Base-by-base conservation (phyloP, 2,113 vertebrate genomes). In the Riparia riparia region DNA sequence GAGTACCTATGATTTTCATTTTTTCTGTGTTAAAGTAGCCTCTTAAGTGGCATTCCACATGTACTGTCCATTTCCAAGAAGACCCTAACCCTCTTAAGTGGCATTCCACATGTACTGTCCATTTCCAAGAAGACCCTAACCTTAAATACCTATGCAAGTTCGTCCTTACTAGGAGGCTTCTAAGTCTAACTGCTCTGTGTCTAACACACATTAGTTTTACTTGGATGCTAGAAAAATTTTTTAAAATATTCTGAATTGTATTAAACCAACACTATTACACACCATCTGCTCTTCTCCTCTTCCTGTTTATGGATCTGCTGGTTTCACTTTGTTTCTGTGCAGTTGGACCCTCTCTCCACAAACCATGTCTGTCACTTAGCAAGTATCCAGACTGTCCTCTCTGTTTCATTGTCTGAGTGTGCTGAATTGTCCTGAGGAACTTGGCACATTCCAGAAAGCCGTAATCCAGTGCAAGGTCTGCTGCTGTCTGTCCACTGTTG, bases 401-500 rank as follows among this genome's bases (percentile, higher is more conserved):
- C 49, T 61, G 39, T 65, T 97, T 98, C 78, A 92, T 70, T 70
- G 80, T 95, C 78, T 92, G 97, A 29, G 91, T 98, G 28, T 85
- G 91, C 85, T 98, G 98, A 51, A 97, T 86, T 66, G 90, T 95
- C 68, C 82, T 97, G 41, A 99, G 98, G 95, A 98, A 98, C 76
- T 96, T 98, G 76, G 97, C 98, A 71, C 98, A 98, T 76, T 98
- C 97, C 50, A 94, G 88, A 97, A 98, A 98, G 56, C 98, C 98
- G 9, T 54, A 95, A 28, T 97, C 97, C 97, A 97, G 90, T 4
- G 98, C 98, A 2, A 98, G 93, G 42, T 98, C 98, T 97, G 98
- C 98, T 49, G 98, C 98, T 58, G 98, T 98, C 83, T 98, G 97
- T 39, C 98, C 98, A 6, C 97, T 97, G 56, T 97, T 98, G 89